These are phyloP conservation scores for Neomorphus geoffroyi DNA, from an alignment of 2,797 vertebrate genomes.

Conservation along the genomic window DNA sequence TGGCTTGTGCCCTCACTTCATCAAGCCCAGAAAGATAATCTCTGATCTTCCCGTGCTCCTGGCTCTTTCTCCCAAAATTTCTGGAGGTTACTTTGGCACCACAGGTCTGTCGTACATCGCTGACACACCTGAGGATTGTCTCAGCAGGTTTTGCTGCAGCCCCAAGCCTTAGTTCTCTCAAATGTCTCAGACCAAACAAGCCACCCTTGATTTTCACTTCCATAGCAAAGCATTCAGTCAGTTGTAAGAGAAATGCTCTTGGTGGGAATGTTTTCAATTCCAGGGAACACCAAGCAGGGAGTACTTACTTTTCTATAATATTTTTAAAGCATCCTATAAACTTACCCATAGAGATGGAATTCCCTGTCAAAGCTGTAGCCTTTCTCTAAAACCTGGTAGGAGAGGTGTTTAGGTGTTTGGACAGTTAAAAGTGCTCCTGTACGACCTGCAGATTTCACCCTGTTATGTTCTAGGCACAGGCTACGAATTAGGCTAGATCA, in stretches of 20 bases:
- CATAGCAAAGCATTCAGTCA: neutral
- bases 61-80: neutral
- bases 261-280: neutral
- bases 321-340: neutral
- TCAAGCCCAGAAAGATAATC: neutral
- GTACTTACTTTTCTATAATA: neutral
- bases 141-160: neutral
- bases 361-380: neutral
- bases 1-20: neutral
- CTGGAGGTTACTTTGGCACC: neutral
- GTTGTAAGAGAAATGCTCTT: neutral
- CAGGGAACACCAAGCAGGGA: neutral
- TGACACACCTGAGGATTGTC: neutral
- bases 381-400: neutral
- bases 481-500: neutral
- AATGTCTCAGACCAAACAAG: neutral
- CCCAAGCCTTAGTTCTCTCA: neutral
- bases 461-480: neutral
- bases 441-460: neutral
- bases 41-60: neutral
- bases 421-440: neutral
- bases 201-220: neutral
- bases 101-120: neutral
- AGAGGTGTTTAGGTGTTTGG: neutral
- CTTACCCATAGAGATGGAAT: neutral